A percentile compares a stretch with the other conserved stretches of the same genome.
Conservation (phyloP, 2,113 vertebrate genomes). For the Grantiella picta region DNA sequence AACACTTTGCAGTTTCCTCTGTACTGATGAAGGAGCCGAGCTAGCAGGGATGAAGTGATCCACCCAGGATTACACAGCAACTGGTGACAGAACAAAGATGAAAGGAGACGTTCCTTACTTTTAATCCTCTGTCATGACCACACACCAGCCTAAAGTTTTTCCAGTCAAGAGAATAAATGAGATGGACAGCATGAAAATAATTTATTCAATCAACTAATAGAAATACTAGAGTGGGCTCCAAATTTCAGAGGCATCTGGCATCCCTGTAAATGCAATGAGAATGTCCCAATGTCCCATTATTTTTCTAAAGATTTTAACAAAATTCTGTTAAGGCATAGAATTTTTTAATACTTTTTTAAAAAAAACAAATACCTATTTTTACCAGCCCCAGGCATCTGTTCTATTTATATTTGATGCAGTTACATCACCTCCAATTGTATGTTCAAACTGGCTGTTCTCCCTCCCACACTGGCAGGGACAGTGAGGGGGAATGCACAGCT, state of each 20-base stretch:
- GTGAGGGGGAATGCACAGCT: neutral
- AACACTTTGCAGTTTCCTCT: neutral
- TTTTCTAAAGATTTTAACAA: neutral
- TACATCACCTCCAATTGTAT: neutral
- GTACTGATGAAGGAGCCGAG: fast-evolving
- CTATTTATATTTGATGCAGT: neutral
- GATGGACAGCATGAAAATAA: neutral
- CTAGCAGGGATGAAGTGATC: neutral
- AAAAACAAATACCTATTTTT: neutral
- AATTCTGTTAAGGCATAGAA: neutral
- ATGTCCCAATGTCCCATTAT: neutral
- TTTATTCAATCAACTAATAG: neutral
- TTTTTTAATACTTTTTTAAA: neutral
- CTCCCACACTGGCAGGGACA: neutral
- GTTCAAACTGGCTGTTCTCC: neutral
- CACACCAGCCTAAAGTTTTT: neutral
- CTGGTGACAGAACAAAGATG: neutral
- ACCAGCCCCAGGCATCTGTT: neutral
- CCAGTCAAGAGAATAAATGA: neutral
- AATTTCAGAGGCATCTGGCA: neutral
- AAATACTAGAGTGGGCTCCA: neutral
- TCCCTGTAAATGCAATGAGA: neutral
- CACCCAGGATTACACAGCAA: neutral
- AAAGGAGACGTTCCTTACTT: fast-evolving
- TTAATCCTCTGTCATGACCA: neutral